Conservation (phyloP, 2,797 vertebrate species). For the Enoplosus armatus region DNA sequence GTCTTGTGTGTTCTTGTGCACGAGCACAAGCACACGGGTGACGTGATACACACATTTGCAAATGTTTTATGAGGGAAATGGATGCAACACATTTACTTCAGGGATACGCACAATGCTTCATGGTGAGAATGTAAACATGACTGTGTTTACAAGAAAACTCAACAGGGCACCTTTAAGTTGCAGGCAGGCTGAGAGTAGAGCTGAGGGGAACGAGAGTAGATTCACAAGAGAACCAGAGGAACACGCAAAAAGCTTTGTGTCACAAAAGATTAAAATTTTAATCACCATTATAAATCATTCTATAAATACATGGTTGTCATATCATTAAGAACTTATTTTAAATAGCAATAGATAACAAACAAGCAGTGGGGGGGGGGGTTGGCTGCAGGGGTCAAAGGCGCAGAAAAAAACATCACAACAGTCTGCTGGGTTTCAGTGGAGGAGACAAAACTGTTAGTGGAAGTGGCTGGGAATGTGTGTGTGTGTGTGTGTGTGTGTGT, state of each 20-base stretch:
- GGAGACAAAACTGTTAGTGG: constrained; percentile 30
- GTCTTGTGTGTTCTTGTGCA: no score
- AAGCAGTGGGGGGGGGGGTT: constrained; percentile 17
- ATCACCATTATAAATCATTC: constrained; percentile 75
- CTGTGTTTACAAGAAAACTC: no score
- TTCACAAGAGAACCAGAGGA: background rate
- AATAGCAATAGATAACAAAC: constrained; percentile 73
- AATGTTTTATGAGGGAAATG: no score
- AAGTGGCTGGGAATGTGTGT: constrained; percentile 44
- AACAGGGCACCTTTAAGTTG: no score
- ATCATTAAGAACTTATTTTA: constrained; percentile 70
- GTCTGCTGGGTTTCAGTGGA: constrained; percentile 26
- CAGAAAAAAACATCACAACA: background rate
- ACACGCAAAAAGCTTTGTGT: constrained; percentile 13
- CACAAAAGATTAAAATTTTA: constrained; percentile 76
- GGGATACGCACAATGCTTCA: no score
- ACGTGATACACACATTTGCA: no score
- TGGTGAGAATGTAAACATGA: no score
- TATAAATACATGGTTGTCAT: constrained; percentile 79
- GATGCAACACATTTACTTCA: no score
- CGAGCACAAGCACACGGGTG: no score
- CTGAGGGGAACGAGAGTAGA: no score
- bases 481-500: constrained; percentile 20
- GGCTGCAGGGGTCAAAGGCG: constrained; percentile 15
- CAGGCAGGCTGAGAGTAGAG: no score